Evolutionary conservation across 2,888 invertebrate species (phyloP), one percentile per base, ranked within the genome.

Genomic region (Sipha maydis): DNA sequence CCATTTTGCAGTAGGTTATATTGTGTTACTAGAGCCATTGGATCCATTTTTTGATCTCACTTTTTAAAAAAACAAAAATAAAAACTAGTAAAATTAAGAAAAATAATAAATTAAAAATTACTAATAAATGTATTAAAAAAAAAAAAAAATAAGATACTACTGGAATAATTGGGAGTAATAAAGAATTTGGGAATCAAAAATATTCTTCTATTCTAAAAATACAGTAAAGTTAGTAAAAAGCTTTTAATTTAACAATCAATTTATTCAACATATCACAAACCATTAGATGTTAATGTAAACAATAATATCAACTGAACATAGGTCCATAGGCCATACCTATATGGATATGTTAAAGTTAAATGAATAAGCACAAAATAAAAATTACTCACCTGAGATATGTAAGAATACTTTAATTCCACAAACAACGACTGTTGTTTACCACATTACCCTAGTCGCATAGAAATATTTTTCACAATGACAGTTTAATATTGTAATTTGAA

Each of bases 1-100:
- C 95, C 96, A 93, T 94, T 94, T 89, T 95, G 93, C 91, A 92
- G 25, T 61, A 88, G 61, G 75, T 88, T 88, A 75, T 88, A 92
- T 89, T 95, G 93, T 92, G 94, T 95, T 90, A 93, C 93, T 91
- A 94, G 94, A 91, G 95, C 94, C 92, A 96, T 94, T 90, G 95
- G 95, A 93, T 96, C 96, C 96, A 96, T 96, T 90, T 89, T 79
- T 79, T 41, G 34, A 38, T 41, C 54, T 56, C 25, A 28, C 79
- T 73, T 34, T 14, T 79, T 0, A n/a, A 85, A 54, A 56, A 79
- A 31, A 48, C 28, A 1, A 48, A 61, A 80, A 86, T 1, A 56
- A 41, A 9, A 48, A 71, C 0, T 41, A 14, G 21, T 76, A 9
- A 8, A 2, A 84, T 25, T 67, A 28, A 0, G 25, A 78, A 31